phyloP scores from a whole-genome alignment of 2,888 invertebrate genomes.

The Eupithecia tripunctaria region DNA sequence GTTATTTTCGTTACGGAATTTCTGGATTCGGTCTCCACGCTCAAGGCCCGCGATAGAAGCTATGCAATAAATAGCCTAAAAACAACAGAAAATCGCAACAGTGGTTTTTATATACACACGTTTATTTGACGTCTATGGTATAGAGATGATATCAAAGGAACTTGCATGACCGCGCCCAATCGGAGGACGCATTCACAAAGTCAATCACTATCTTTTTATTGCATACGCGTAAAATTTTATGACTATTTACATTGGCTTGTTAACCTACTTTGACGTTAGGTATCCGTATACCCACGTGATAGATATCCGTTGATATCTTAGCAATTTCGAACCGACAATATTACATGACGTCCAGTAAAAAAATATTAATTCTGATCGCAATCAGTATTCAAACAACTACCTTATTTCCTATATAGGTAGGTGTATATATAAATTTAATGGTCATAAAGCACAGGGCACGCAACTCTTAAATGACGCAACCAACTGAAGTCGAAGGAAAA shows the following conservation, averaged over 20 bases:
- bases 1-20: no score
- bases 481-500: conserved; percentile 69
- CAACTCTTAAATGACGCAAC: conserved; percentile 78
- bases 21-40: no score
- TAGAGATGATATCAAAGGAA: conserved; percentile 19
- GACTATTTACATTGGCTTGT: conserved; percentile 44
- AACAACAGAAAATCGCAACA: conserved; percentile 25
- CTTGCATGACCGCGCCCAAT: conserved; percentile 42
- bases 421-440: conserved; percentile 74
- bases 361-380: conserved; percentile 66
- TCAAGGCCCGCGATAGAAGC: no score
- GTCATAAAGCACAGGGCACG: conserved; percentile 72
- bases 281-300: conserved; percentile 39
- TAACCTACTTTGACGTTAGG: conserved; percentile 45
- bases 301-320: conserved; percentile 31
- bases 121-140: conserved; percentile 20
- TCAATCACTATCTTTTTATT: conserved; percentile 48
- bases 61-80: no score
- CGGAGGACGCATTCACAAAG: conserved; percentile 38
- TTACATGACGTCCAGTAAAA: conserved; percentile 53
- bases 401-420: conserved; percentile 77
- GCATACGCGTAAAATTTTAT: conserved; percentile 45
- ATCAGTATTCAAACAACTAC: conserved; percentile 76
- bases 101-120: conserved; percentile 26
- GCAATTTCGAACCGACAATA: conserved; percentile 40